Base-by-base conservation (phyloP, 2,888 invertebrate species). In the Furcula furcula region DNA sequence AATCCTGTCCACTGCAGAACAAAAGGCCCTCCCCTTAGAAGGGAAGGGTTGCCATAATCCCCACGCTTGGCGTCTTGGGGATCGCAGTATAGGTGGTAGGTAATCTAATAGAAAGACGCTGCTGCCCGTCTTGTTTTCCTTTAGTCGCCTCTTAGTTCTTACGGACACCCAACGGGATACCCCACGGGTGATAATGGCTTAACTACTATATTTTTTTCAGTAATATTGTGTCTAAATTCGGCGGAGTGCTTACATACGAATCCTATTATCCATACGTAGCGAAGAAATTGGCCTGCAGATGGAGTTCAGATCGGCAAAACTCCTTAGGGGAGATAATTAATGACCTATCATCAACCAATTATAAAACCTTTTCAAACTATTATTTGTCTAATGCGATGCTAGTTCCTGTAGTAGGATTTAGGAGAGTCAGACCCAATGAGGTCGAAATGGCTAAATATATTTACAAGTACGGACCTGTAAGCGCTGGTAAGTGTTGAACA, bases 241-340 rank as follows among this genome's bases (percentile, higher is more conserved):
- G 74, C 0, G 76, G 76, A 0, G 61, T 78, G 0, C 49, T 74
- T 0, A 25, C 27, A 0, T 11, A 44, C 0, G 0, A 0, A 0
- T 58, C 70, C 16, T 76, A 78, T 7, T 18, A 12, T 1, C 32
- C 36, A 0, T 51, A 55, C 20, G 15, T 1, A 3, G 14, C 15
- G 3, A 4, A 7, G 4, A 18, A 5, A 2, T 13, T 0, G 2
- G 0, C 12, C 1, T 49, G 49, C n/a, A 35, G 25, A 2, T 48
- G 40, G 46, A 7, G 9, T 7, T 3, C 7, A 3, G n/a, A 1
- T 23, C 7, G 4, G 5, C 7, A 23, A 12, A 7, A 7, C 2
- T 11, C 23, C 23, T 12, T 12, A 7, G 3, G 3, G 12, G 7
- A 11, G 4, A 9, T 11, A 7, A 4, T 11, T 1, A n/a, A 6